Evolutionary conservation across 30 jellyfish, hydroid and myxozoan genomes (phyloP).

Genomic region (Sanderia malayensis): DNA sequence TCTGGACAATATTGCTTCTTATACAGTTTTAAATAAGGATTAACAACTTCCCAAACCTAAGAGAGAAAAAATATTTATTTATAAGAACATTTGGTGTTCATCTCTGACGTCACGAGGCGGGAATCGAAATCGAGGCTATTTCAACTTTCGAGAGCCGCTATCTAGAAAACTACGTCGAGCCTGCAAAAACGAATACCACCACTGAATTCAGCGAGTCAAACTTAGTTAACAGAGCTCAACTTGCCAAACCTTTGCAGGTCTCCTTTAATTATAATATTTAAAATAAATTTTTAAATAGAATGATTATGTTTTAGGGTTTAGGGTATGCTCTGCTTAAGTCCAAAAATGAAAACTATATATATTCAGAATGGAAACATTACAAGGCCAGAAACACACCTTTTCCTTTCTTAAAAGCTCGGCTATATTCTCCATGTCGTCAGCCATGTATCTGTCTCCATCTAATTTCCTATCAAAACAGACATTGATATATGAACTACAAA

Average conservation of each 20-base stretch:
- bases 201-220: too few relatives aligned
- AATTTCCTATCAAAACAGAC: too few relatives aligned
- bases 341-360: too few relatives aligned
- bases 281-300: too few relatives aligned
- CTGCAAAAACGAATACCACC: too few relatives aligned
- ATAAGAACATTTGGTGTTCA: neutral
- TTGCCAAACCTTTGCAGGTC: too few relatives aligned
- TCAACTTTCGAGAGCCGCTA: neutral
- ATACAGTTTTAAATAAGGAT: slow-evolving; percentile 57
- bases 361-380: neutral
- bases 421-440: slow-evolving; percentile 82
- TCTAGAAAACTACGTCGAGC: neutral
- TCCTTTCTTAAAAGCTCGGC: slow-evolving; percentile 59
- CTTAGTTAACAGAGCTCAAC: too few relatives aligned
- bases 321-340: neutral
- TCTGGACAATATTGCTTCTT: slow-evolving; percentile 24
- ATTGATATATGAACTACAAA: too few relatives aligned
- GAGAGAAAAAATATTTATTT: neutral
- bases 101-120: too few relatives aligned
- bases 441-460: slow-evolving; percentile 85
- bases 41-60: slow-evolving; percentile 72
- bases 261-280: too few relatives aligned
- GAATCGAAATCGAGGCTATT: neutral
- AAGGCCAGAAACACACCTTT: slow-evolving; percentile 35
- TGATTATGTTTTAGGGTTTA: neutral